Base-by-base conservation (phyloP, 2,888 invertebrate species). In the Seira ritae region DNA sequence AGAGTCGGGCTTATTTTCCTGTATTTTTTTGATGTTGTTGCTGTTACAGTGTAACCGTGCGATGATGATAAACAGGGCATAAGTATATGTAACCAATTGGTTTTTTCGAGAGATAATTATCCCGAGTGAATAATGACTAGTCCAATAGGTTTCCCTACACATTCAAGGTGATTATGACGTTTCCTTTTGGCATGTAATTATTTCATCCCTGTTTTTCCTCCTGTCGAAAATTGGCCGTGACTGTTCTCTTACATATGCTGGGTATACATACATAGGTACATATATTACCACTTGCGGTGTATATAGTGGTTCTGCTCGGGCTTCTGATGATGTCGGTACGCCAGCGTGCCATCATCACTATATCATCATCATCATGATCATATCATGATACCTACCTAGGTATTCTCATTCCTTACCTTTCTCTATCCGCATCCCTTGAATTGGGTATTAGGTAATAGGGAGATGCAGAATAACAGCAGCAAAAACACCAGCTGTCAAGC, bases 221-320 rank as follows among this genome's bases (percentile, higher is more conserved):
- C 80, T 80, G 80, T 80, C 80, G 80, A 80, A 80, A 80, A 80
- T 80, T 80, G 80, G 80, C 80, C 80, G 80, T 80, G 80, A 80
- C 80, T 80, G 80, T 69, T 22, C 10, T 65, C 19, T 20, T 65
- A 15, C 4, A 8, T 67, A 31, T 8, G 62, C 6, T 62, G 62
- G n/a, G n/a, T n/a, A n/a, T n/a, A n/a, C n/a, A n/a, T n/a, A n/a
- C n/a, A n/a, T n/a, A n/a, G n/a, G n/a, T n/a, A n/a, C n/a, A n/a
- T n/a, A n/a, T n/a, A n/a, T n/a, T n/a, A n/a, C n/a, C 60, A 42
- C 68, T 23, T 71, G 65, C 37, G 24, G 62, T 62, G n/a, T 20
- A 46, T 12, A 23, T 78, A 20, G 10, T 8, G 70, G 22, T 70
- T 20, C 20, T 70, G 70, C 6, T 50, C 62, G 17, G 15, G 66